Base-by-base conservation (phyloP, 2,888 invertebrate species). In the Ichneumoninae sp. region DNA sequence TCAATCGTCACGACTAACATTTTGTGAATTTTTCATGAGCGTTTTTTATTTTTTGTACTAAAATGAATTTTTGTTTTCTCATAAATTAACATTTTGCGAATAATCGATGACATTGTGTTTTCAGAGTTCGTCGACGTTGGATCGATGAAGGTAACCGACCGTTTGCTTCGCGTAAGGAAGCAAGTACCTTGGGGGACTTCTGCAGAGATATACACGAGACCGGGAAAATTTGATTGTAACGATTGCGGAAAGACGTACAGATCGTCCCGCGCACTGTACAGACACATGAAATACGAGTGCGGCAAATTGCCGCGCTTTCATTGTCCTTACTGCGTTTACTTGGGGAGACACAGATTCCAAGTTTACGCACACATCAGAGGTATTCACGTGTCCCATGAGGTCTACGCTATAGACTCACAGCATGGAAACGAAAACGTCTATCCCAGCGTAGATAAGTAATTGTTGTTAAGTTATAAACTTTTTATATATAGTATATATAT, bases 331-430 rank as follows among this genome's bases (percentile, higher is more conserved):
- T 85, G 82, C 33, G 57, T 33, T 22, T 73, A 81, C 74, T 87
- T 87, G 16, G 85, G 88, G 10, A 92, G 91, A 73, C 90, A 90
- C 71, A 89, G 90, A 13, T 87, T 89, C 1, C 91, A 92, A 77
- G 86, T 92, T 86, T 90, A 88, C 65, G 86, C 88, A 0, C 92
- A 93, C 83, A 90, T 93, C 70, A 89, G 88, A 47, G 87, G 87
- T 36, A 88, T 76, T 40, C 91, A 92, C 77, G 77, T 68, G 6
- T 89, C 89, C 0, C 74, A 78, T n/a, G 87, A 88, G 33, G 85
- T 91, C 22, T 90, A 85, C 52, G 90, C 85, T 4, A 85, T 91
- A 5, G 92, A 92, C 83, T 90, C 90, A 16, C 86, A 89, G 52
- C 86, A 85, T 89, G 54, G 90, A 90, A 71, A 47, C 44, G 44